Percentiles rank a stretch among this genome's conserved stretches.
Evolutionary conservation across 1,140 invertebrate species (phyloP).

Genomic region (Euglossa dilemma): DNA sequence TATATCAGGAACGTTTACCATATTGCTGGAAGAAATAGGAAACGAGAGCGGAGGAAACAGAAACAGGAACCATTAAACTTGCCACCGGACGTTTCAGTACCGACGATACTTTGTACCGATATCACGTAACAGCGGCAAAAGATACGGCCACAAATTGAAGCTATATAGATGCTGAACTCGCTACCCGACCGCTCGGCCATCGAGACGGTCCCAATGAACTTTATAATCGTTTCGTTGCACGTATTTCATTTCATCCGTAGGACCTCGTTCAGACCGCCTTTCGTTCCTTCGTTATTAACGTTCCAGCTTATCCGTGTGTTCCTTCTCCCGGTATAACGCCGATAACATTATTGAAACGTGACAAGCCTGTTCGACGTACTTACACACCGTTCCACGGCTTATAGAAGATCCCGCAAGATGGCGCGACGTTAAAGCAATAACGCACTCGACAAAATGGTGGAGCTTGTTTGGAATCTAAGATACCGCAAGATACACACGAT

Average conservation of each 20-base stretch:
- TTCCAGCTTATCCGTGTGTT: not conserved
- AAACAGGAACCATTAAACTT: not conserved
- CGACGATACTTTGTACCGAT: not conserved
- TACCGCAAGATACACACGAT: not conserved
- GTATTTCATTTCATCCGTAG: conserved; percentile 19
- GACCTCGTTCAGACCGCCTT: not conserved
- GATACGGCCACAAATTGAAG: not conserved
- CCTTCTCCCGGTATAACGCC: not conserved
- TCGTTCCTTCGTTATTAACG: conserved; percentile 20
- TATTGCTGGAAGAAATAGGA: not conserved
- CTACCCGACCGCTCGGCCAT: not conserved
- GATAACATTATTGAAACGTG: conserved; percentile 20
- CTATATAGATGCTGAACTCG: not conserved
- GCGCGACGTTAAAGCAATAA: not conserved
- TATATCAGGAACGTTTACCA: no score
- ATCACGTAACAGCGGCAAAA: not conserved
- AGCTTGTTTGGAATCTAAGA: not conserved
- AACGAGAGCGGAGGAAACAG: not conserved
- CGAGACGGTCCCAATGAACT: not conserved
- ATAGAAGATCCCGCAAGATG: not conserved
- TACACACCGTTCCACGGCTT: not conserved
- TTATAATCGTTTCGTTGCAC: conserved; percentile 28
- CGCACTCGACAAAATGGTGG: not conserved
- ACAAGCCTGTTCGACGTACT: not conserved
- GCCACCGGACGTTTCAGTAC: not conserved